phyloP scores from a whole-genome alignment of 2,113 vertebrate species.

The Damaliscus lunatus region DNA sequence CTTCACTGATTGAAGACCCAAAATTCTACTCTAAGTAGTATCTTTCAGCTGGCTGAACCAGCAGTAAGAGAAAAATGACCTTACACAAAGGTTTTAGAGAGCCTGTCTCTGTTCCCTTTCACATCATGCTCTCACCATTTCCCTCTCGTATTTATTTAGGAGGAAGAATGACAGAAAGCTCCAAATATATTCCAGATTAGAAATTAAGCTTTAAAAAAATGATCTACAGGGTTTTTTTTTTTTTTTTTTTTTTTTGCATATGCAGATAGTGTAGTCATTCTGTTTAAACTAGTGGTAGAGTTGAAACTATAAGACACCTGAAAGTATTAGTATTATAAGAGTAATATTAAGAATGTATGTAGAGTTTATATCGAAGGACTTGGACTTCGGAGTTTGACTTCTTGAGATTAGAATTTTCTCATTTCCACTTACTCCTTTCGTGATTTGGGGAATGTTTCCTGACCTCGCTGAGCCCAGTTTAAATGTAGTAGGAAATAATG shows the following conservation, averaged over 20 bases:
- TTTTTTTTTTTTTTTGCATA: not conserved
- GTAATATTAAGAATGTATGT: not conserved
- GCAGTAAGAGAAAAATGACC: not conserved
- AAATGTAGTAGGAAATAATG: not conserved
- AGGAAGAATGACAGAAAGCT: not conserved
- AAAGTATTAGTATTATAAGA: not conserved
- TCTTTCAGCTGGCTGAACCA: not conserved
- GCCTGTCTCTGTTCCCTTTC: not conserved
- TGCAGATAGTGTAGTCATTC: not conserved
- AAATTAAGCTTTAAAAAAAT: slow-evolving; percentile 12
- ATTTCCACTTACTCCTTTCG: not conserved
- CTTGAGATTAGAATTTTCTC: not conserved
- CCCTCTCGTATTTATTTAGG: not conserved
- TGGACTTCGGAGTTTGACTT: not conserved
- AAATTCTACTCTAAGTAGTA: not conserved
- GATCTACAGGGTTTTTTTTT: not conserved
- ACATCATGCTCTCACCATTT: not conserved
- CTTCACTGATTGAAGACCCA: not conserved
- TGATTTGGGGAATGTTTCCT: not conserved
- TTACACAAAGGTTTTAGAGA: not conserved
- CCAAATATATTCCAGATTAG: not conserved
- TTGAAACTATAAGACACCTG: not conserved
- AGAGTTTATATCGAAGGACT: not conserved
- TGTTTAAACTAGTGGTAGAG: not conserved
- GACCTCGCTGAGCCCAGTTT: not conserved